Base-by-base conservation (phyloP, 2,888 invertebrate genomes). In the Drosophila merina region DNA sequence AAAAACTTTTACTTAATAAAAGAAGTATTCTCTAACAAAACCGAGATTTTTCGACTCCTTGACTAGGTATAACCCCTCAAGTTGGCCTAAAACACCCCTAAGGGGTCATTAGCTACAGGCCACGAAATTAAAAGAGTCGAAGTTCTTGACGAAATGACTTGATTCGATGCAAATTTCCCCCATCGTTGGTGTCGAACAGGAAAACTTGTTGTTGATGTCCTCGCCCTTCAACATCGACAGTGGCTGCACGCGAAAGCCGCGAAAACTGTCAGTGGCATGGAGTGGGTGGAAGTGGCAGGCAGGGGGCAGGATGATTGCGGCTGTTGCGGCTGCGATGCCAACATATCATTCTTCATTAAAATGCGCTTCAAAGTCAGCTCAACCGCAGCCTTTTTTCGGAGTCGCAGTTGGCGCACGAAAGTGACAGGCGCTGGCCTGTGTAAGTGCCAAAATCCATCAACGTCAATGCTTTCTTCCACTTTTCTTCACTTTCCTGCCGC, bases 361-460 rank as follows among this genome's bases (percentile, higher is more conserved):
- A 80, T 86, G 74, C 88, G 86, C 88, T 87, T 87, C 86, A 80
- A 82, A 86, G 82, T 87, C 87, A 87, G 83, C 69, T 70, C 54
- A 54, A 55, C 49, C 20, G 52, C 48, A 25, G 70, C 60, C 40
- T 55, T 51, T 70, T 55, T 70, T 62, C 26, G 59, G 51, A 57
- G 51, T 38, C 47, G 57, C 59, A 63, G 45, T 48, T 47, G 70
- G 49, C 47, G 66, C 26, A 45, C 9, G 67, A 36, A 72, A 79
- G 74, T 87, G 87, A 81, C 85, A 84, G 82, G 59, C 74, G 70
- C 74, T 73, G 59, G 69, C 72, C 88, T 83, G 77, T 89, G 89
- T 86, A 89, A 89, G 89, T 89, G 89, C 87, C 88, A 88, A 89
- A 89, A 89, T 89, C 88, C 88, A 89, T 89, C 88, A 89, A 89